Evolutionary conservation across 2,113 vertebrate genomes (phyloP).

Genomic region (Neomonachus schauinslandi): DNA sequence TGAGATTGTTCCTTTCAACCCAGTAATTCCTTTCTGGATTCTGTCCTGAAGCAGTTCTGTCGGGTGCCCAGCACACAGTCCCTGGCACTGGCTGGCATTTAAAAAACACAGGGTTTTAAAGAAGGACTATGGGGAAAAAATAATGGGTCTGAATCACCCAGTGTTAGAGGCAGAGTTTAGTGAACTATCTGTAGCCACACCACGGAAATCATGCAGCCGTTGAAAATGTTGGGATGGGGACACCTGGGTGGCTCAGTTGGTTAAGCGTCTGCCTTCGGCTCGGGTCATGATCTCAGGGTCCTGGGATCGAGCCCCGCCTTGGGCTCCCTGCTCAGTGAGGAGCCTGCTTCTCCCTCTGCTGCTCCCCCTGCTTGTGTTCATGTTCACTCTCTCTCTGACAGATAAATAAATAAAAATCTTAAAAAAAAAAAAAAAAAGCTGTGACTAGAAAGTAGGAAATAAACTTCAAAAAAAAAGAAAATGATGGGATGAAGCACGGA

Average conservation of each 20-base stretch:
- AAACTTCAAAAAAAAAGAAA: neutral
- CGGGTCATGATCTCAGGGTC: neutral
- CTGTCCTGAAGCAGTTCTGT: neutral
- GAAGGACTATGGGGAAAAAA: neutral
- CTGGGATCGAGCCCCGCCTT: neutral
- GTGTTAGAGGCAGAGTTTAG: neutral
- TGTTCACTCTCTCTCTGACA: no score
- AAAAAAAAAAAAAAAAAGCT: no score
- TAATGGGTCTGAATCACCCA: fast-evolving
- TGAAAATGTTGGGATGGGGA: no score
- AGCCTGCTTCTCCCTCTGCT: neutral
- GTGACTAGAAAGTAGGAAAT: neutral
- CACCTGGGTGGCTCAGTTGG: neutral
- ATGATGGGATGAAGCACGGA: neutral
- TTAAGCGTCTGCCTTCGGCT: neutral
- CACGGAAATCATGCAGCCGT: neutral
- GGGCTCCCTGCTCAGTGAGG: neutral
- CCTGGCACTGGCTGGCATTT: neutral
- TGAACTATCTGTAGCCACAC: neutral
- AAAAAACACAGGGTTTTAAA: neutral
- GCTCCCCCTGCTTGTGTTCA: no score
- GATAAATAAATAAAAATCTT: no score
- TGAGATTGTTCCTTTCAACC: neutral
- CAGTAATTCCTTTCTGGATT: neutral
- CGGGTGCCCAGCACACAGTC: neutral